Conservation (phyloP, 2,888 invertebrate species). For the Laothoe populi region DNA sequence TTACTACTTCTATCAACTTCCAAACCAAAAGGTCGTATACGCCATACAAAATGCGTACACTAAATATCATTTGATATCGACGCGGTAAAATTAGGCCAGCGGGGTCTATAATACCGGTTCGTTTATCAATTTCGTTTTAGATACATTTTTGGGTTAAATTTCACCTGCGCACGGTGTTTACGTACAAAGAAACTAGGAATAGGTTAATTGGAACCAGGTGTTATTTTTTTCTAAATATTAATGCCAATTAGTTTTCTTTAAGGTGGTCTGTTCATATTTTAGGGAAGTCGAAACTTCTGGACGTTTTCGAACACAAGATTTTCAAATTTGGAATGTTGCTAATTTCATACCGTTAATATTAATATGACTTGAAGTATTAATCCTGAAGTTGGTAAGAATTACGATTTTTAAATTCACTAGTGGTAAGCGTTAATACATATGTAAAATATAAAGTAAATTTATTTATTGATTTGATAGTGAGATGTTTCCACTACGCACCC, state of each 20-base stretch:
- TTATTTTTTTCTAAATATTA: slow-evolving; percentile 3
- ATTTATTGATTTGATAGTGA: no score
- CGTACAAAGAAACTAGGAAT: slow-evolving; percentile 4
- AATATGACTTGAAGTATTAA: no score
- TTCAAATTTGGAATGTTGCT: no score
- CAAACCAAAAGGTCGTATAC: background rate
- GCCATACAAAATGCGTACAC: background rate
- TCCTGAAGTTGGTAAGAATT: no score
- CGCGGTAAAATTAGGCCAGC: background rate
- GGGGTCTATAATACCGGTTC: slow-evolving; percentile 3
- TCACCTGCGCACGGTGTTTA: slow-evolving; percentile 23
- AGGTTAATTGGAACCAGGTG: slow-evolving; percentile 16
- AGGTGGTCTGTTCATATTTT: no score
- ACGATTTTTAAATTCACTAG: no score
- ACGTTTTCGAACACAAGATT: no score
- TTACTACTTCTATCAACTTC: background rate
- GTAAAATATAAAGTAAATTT: no score
- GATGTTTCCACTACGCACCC: no score
- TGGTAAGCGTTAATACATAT: no score
- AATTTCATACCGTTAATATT: no score
- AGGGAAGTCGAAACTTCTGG: no score
- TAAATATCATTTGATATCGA: background rate
- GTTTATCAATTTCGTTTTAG: slow-evolving; percentile 16
- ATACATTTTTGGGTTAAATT: slow-evolving; percentile 7
- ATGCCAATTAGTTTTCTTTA: slow-evolving; percentile 15